phyloP scores from a whole-genome alignment of 2,888 invertebrate species.

The Cephus nigrinus region DNA sequence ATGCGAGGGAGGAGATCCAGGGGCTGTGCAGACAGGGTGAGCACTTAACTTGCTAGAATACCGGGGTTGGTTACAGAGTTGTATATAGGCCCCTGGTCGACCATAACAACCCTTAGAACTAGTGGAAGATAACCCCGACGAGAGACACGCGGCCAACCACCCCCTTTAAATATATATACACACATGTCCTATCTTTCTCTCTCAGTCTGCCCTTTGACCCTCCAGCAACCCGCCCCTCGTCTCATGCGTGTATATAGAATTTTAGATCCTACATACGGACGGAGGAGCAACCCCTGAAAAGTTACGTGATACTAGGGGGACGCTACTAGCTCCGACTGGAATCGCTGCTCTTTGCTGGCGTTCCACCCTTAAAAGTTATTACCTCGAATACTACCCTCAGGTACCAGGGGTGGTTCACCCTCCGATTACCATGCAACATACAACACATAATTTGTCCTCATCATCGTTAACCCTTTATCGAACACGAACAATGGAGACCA shows the following conservation, averaged over 20 bases:
- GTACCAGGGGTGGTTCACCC: background rate
- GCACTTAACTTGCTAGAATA: background rate
- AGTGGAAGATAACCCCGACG: constrained; percentile 35
- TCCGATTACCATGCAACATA: background rate
- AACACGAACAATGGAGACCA: background rate
- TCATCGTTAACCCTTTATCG: background rate
- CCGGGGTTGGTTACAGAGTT: constrained; percentile 1
- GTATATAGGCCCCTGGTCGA: constrained; percentile 28
- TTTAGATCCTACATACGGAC: background rate
- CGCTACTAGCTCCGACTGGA: background rate
- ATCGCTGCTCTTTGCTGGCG: background rate
- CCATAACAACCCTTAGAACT: constrained; percentile 36
- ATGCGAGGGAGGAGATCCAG: background rate
- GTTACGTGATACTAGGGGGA: constrained; percentile 20
- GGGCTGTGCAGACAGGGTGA: background rate
- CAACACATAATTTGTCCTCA: background rate
- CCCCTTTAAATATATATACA: background rate
- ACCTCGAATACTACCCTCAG: background rate
- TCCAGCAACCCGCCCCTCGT: background rate
- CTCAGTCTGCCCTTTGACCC: background rate
- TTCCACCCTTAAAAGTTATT: background rate
- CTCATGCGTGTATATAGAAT: background rate
- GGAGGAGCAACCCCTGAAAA: constrained; percentile 23
- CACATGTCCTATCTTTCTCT: background rate
- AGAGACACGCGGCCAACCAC: background rate